Percentiles rank a stretch among this genome's conserved stretches.
phyloP scores from a whole-genome alignment of 2,113 vertebrate genomes.

The Bos javanicus region DNA sequence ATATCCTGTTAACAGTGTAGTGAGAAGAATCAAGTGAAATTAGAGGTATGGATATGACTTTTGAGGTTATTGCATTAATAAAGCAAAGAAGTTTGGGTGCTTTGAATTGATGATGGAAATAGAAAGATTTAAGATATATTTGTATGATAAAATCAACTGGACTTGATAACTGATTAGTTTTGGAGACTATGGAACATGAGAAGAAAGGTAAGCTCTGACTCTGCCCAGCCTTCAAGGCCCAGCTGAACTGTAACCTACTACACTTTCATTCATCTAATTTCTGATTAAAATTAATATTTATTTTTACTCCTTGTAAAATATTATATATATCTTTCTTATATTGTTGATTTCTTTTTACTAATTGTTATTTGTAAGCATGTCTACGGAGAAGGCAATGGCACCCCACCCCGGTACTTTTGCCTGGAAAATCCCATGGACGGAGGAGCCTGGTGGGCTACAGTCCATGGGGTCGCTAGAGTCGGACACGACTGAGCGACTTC shows the following conservation, averaged over 20 bases:
- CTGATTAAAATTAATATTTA: neutral
- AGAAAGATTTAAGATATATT: neutral
- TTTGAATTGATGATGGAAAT: neutral
- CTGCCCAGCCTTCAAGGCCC: neutral
- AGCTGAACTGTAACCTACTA: neutral
- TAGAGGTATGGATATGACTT: neutral
- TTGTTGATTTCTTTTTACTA: neutral
- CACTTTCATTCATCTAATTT: neutral
- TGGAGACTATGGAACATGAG: neutral
- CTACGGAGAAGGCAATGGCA: neutral
- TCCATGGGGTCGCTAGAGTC: too few species aligned
- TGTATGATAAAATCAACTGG: neutral
- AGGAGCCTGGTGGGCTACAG: too few species aligned
- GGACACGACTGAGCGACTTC: too few species aligned
- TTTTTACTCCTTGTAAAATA: neutral
- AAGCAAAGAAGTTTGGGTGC: neutral
- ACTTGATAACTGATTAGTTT: neutral
- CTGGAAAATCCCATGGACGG: too few species aligned
- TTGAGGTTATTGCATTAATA: neutral
- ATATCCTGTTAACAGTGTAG: neutral
- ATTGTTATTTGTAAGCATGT: neutral
- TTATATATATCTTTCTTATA: neutral
- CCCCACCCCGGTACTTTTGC: too few species aligned
- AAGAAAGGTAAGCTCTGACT: neutral
- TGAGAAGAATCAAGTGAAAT: neutral